Evolutionary conservation across 2,797 vertebrate genomes (phyloP), one percentile per base, ranked within the genome.

Genomic region (Numenius phaeopus): DNA sequence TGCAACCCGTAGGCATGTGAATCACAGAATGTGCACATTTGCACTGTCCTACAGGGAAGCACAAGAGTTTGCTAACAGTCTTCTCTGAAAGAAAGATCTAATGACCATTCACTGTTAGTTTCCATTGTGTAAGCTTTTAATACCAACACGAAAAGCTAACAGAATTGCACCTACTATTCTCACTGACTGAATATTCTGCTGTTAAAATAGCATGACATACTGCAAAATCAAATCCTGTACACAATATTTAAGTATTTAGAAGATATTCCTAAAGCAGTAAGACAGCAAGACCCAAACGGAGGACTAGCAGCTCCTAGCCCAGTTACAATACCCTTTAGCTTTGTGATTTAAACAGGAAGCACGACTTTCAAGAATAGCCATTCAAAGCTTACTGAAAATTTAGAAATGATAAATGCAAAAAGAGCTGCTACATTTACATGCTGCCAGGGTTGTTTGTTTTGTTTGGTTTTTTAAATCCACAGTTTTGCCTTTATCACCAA

Each of bases 41-140:
- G 92, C 83, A 83, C 80, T 54, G 82, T 80, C 86, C 72, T 89
- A 87, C 86, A 91, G 86, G 81, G 94, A 96, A 96, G 90, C 83
- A 73, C 83, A 89, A 82, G 66, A 57, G 39, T 83, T 93, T 80
- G 75, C 64, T 84, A 96, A 96, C 86, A 96, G 86, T 93, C 90
- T 85, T 75, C 86, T 95, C 80, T 44, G 37, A 89, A 93, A 91
- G 37, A 93, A 94, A 90, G 42, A 59, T 61, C 82, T 87, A 84
- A 90, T 44, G 62, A 95, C 83, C 52, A 71, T 87, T 85, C 92
- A 58, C 71, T 64, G 32, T 61, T 96, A 59, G 57, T 64, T 90
- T 83, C 67, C 75, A 65, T 16, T 54, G 23, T 82, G 39, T 72
- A 90, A 73, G 81, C 49, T 94, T 87, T 77, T 65, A 64, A 83